These are phyloP conservation scores for Trissolcus japonicus DNA, from an alignment of 2,888 invertebrate species.

Conservation along the genomic window DNA sequence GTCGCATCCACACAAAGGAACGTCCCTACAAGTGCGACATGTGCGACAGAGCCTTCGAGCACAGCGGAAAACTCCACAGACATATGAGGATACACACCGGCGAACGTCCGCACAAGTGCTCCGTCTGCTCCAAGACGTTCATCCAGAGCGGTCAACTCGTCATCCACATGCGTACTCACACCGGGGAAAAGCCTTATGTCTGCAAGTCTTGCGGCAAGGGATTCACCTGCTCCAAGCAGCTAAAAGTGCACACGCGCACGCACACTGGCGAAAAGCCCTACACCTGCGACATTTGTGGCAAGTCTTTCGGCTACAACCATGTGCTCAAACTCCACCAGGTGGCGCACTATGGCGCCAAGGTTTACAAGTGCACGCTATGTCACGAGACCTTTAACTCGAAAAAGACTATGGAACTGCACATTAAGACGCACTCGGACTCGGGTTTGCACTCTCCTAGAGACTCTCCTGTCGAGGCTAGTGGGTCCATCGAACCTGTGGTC, in stretches of 20 bases:
- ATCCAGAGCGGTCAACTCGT: slow-evolving; percentile 94
- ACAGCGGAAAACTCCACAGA: slow-evolving; percentile 91
- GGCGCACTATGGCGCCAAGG: slow-evolving; percentile 93
- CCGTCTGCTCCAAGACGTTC: slow-evolving; percentile 91
- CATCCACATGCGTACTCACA: slow-evolving; percentile 93
- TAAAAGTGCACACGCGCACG: slow-evolving; percentile 93
- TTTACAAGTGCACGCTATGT: slow-evolving; percentile 94
- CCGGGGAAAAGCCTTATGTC: slow-evolving; percentile 91
- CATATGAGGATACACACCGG: slow-evolving; percentile 95
- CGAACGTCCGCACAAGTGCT: slow-evolving; percentile 92
- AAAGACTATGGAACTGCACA: slow-evolving; percentile 93
- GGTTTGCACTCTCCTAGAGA: slow-evolving; percentile 69
- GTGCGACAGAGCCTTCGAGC: slow-evolving; percentile 92
- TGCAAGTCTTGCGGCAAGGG: slow-evolving; percentile 90
- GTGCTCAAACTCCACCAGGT: slow-evolving; percentile 92
- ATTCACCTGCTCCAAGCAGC: slow-evolving; percentile 93
- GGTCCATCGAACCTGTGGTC: slow-evolving; percentile 66
- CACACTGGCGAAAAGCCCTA: slow-evolving; percentile 95
- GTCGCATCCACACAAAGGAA: slow-evolving; percentile 93
- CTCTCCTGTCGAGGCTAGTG: slow-evolving; percentile 62
- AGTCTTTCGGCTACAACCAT: slow-evolving; percentile 94
- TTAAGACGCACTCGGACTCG: slow-evolving; percentile 84
- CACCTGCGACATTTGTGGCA: slow-evolving; percentile 92
- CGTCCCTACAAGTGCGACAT: slow-evolving; percentile 93
- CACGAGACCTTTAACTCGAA: slow-evolving; percentile 93